Conservation (phyloP, 2,888 invertebrate species). For the Cephus nigrinus region DNA sequence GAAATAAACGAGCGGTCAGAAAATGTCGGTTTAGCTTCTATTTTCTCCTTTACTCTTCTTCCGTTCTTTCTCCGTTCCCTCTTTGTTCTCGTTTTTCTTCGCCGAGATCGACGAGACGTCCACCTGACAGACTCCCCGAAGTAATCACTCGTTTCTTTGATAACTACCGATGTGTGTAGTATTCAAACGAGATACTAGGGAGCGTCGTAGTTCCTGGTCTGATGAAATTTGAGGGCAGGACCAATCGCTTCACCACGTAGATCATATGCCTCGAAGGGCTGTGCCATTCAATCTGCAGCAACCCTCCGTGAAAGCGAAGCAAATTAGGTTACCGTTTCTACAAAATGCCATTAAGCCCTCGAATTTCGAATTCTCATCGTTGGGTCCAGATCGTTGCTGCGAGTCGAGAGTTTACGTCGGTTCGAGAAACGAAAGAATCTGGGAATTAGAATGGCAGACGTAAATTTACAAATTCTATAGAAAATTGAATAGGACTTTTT, state of each 20-base stretch:
- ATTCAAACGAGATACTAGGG: constrained; percentile 19
- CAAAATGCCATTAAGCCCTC: constrained; percentile 28
- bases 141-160: constrained; percentile 9
- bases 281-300: constrained; percentile 34
- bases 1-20: not conserved
- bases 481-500: not conserved
- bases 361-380: constrained; percentile 15
- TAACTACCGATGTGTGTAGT: constrained; percentile 9
- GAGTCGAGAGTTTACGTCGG: not conserved
- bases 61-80: not conserved
- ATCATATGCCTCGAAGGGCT: constrained; percentile 20
- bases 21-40: not conserved
- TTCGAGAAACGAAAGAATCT: not conserved
- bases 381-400: not conserved
- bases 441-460: not conserved
- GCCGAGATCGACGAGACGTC: not conserved
- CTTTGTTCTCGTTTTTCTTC: not conserved
- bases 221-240: constrained; percentile 22
- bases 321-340: constrained; percentile 36
- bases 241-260: constrained; percentile 18
- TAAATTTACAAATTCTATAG: not conserved
- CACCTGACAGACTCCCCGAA: not conserved
- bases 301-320: constrained; percentile 28
- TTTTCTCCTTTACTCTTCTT: not conserved
- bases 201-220: constrained; percentile 8